Evolutionary conservation across 1,140 invertebrate genomes (phyloP), one percentile per base, ranked within the genome.

Genomic region (Leptonema lineaticorne): DNA sequence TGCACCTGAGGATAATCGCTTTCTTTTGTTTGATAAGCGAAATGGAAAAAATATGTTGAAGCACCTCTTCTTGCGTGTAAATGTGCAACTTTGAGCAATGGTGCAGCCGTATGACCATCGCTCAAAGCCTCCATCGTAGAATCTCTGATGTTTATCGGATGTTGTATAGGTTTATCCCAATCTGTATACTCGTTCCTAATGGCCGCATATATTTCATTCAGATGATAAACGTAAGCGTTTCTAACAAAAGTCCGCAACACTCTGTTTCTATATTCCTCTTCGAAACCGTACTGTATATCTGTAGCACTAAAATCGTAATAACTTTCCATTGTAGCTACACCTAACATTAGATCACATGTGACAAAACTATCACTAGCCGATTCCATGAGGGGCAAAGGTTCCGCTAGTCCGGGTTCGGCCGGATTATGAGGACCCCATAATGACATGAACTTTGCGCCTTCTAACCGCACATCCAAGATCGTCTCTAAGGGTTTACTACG

Each of bases 131-230:
- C 92, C 78, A 97, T 88, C 0, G 94, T 92, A 14, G 90, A 91
- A 77, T 96, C 92, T 8, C 94, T 79, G 50, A 82, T 82, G 76
- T 91, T 91, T 75, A 93, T 90, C 0, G 92, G 92, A 76, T 94
- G 91, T 60, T 91, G 86, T 26, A 91, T 92, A 3, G 91, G 89
- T 74, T 92, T 90, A 76, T 92, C 90, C 93, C 93, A 95, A 78
- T 95, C 92, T 29, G 92, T 95, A 80, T 97, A 97, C 78, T 96
- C 93, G 81, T 96, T 95, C 27, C 92, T 83, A 9, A 97, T 87
- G 7, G 94, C 93, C 24, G 93, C 89, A 76, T 93, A 94, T 65
- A 97, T 95, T 80, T 97, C 94, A 81, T 95, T 94, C 71, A 94
- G 85, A 77, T 96, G 94, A 77, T 90, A 94, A 24, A 89, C 85